Evolutionary conservation across 64 coral and sea anemone genomes (phyloP), one percentile per base, ranked within the genome.

Genomic region (Actinia equina): DNA sequence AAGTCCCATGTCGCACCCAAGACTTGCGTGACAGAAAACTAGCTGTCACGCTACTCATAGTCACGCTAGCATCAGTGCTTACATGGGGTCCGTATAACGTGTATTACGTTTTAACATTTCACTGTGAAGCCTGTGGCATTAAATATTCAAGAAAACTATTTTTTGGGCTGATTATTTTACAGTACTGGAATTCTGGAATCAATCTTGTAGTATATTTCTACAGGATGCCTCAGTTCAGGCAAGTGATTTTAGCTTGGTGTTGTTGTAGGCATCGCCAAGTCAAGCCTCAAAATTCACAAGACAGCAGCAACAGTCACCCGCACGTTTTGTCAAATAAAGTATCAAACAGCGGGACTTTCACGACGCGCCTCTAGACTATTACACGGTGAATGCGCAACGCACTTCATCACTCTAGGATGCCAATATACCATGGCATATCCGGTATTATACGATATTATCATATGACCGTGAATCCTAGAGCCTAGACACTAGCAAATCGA

Each of bases 1-100:
- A 81, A 13, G 49, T 19, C n/a, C 17, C 42, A 18, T 44, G 49
- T 52, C 69, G 78, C 6, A 52, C 17, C 8, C 83, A 43, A 61
- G 19, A 85, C 26, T 63, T 85, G 83, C 83, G 83, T 85, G 83
- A 85, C 83, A 54, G 41, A 63, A 85, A 85, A 63, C 57, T 85
- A 60, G 83, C 83, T 26, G 56, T 85, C 53, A 85, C 83, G 23
- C 83, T 85, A 16, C 55, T 85, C 9, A 60, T 85, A 1, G 83
- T 85, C 83, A 85, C 83, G 83, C 83, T 85, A 63, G 59, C 83
- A 53, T 85, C 83, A 12, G 53, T 85, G 17, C 3, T 62, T 53
- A 85, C 83, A 2, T 85, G 83, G 83, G 59, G 52, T 44, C 83
- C 83, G n/a, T 85, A 85, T 18, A 85, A 85, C 42, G 78, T 81